Evolutionary conservation across 2,113 vertebrate species (phyloP), one percentile per base, ranked within the genome.

Genomic region (Dendrocopos noguchii): DNA sequence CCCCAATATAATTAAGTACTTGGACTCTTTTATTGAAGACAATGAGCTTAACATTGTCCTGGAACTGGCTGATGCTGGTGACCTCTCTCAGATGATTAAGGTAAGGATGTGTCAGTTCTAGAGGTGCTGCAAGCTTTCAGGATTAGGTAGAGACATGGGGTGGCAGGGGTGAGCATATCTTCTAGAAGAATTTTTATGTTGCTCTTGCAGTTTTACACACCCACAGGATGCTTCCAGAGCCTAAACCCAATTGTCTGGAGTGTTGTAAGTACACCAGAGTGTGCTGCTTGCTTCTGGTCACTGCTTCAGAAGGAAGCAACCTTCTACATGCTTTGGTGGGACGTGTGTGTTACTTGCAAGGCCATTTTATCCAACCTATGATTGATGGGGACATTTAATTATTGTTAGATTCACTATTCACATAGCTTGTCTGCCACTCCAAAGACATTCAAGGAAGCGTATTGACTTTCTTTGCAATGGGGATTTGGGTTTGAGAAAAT

Each of bases 51-150:
- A 98, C 94, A 98, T 98, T 6, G 98, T 98, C 18, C 96, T 98
- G 95, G 98, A 98, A 64, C 97, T 98, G 95, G 98, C 98, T 0
- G 98, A 98, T 0, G 98, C 98, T 0, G 98, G 98, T 1, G 98
- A 98, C 79, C 98, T 98, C 82, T 98, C 98, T 3, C 98, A 98
- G 95, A 98, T 98, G 98, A 98, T 98, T 84, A 98, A 98, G 98
- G 98, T 98, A 42, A 96, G 97, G 29, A n/a, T 0, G 0, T 20
- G 42, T n/a, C 61, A 0, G 0, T 67, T 52, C 61, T 50, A 15
- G 39, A 21, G 50, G 36, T 31, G 71, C 72, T 39, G 7, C 64
- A 47, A 1, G 1, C 16, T 4, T 1, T 6, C 5, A 12, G 56
- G 10, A 1, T 18, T 4, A 7, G 61, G 64, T 27, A 31, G 27